These are phyloP conservation scores for Trematomus bernacchii DNA, from an alignment of 2,797 vertebrate genomes.

Conservation along the genomic window DNA sequence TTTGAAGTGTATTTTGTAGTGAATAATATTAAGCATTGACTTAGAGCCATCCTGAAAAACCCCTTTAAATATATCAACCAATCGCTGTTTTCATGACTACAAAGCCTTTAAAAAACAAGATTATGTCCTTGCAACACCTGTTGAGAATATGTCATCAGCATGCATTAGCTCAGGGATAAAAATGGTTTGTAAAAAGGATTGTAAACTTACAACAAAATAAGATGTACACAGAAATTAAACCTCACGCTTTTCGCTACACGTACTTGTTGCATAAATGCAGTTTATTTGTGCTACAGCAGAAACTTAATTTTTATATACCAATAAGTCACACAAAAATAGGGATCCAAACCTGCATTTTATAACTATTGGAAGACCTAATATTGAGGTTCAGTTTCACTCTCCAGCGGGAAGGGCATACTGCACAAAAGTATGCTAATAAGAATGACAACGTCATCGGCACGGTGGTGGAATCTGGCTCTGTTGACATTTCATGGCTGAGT, in stretches of 20 bases:
- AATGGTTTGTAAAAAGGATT: no score
- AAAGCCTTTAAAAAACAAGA: slow-evolving; percentile 57
- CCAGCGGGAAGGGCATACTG: slow-evolving; percentile 13
- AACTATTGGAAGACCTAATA: not conserved
- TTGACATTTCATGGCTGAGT: slow-evolving; percentile 78
- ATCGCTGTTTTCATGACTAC: slow-evolving; percentile 76
- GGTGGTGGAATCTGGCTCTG: slow-evolving; percentile 51
- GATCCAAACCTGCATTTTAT: not conserved
- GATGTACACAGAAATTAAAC: not conserved
- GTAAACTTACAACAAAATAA: not conserved
- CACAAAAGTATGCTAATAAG: slow-evolving; percentile 51
- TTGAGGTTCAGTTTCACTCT: not conserved
- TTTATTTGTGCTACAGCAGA: not conserved
- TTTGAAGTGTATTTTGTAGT: slow-evolving; percentile 17
- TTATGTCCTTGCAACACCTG: slow-evolving; percentile 34
- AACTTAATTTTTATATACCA: not conserved
- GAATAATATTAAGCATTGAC: slow-evolving; percentile 18
- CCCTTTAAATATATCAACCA: slow-evolving; percentile 48
- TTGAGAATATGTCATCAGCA: slow-evolving; percentile 35
- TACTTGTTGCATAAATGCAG: not conserved
- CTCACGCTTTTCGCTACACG: not conserved
- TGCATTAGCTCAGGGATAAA: slow-evolving; percentile 1
- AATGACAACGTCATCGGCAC: slow-evolving; percentile 39
- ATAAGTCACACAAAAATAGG: not conserved
- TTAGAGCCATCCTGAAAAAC: slow-evolving; percentile 17